Evolutionary conservation across 2,113 vertebrate species (phyloP), one percentile per base, ranked within the genome.

Genomic region (Carassius carassius): DNA sequence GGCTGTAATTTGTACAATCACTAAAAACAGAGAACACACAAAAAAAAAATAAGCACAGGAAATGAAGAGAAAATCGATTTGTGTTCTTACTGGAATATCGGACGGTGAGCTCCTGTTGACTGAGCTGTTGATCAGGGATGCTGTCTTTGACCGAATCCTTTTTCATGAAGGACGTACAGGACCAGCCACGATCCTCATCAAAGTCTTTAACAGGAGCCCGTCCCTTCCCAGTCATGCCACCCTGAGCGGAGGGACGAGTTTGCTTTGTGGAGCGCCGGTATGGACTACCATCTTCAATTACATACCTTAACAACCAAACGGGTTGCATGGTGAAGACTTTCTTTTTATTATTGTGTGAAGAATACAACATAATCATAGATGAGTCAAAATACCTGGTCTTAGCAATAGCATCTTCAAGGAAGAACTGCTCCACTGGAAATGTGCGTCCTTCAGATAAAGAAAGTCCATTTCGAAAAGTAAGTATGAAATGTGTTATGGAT

Each of bases 351-450:
- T 72, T 65, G 51, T 67, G 67, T 19, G 44, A 35, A 4, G 12
- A 56, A 69, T 65, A 77, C 9, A 76, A 13, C 21, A 65, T 5
- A 78, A 62, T 60, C 1, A 16, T 13, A 14, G 21, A 37, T 2
- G 25, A 17, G 35, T 9, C 19, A 14, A 49, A 72, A 19, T 92
- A 99, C 98, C 94, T 93, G 3, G 96, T 96, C 94, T 96, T 93
- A 83, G 93, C 92, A 78, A 99, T 93, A 63, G 96, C 97, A 89
- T 99, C 98, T 92, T 99, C 98, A 63, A 99, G 95, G 84, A 99
- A 99, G 90, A 96, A 97, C 86, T 98, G 97, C 88, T 98, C 97
- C 65, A 99, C 98, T 32, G 97, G 98, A 91, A 98, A 99, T 0
- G 97, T 96, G 35, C 94, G 94, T 25, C 98, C 98, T 99, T 88